phyloP scores from a whole-genome alignment of 2,888 invertebrate genomes.

The Alviniconcha strummeri region DNA sequence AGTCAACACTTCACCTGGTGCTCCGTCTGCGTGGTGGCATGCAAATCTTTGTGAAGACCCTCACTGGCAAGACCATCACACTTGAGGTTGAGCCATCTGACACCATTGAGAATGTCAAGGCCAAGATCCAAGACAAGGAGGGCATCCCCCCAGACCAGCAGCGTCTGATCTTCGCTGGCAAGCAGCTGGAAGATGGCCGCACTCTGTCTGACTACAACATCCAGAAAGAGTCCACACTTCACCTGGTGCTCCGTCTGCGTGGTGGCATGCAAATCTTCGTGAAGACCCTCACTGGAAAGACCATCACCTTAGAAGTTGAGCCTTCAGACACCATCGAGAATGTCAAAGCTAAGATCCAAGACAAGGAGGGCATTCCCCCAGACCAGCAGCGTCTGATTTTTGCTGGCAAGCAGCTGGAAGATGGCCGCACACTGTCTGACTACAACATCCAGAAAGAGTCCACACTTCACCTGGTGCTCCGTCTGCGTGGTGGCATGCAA shows the following conservation, averaged over 20 bases:
- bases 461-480: conserved; percentile 84
- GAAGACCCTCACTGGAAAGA: conserved; percentile 71
- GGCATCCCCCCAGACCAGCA: conserved; percentile 84
- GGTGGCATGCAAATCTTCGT: conserved; percentile 83
- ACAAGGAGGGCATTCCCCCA: conserved; percentile 78
- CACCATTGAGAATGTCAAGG: conserved; percentile 41
- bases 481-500: conserved; percentile 94
- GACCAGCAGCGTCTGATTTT: conserved; percentile 93
- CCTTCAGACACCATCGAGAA: conserved; percentile 95
- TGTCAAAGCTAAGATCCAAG: conserved; percentile 82
- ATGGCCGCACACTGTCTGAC: conserved; percentile 92
- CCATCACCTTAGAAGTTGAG: conserved; percentile 77
- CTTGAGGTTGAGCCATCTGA: conserved; percentile 39
- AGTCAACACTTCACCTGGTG: conserved; percentile 92
- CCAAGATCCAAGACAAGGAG: conserved; percentile 45
- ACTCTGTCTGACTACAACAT: conserved; percentile 96
- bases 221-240: conserved; percentile 95
- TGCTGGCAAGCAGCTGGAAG: conserved; percentile 95
- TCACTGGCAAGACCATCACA: conserved; percentile 40
- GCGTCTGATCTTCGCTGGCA: conserved; percentile 94
- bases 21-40: conserved; percentile 83
- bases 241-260: conserved; percentile 90
- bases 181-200: conserved; percentile 95
- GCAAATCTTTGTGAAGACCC: conserved; percentile 39
- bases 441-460: conserved; percentile 97